Evolutionary conservation across 2,113 vertebrate species (phyloP).

Genomic region (Labeo rohita): DNA sequence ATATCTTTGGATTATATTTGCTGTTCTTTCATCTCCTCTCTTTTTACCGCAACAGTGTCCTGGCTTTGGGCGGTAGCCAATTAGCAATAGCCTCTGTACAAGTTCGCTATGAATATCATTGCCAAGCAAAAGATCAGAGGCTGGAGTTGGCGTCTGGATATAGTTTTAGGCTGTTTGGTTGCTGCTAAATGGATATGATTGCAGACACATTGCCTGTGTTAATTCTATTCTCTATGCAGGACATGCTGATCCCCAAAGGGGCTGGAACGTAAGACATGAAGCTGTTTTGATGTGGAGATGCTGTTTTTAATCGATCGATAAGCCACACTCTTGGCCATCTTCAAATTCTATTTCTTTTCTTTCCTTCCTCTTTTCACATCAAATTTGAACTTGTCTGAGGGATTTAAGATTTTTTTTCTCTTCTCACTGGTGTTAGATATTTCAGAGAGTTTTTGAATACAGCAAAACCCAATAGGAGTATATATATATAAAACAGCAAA

Average conservation of each 20-base stretch:
- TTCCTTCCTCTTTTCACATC: background rate
- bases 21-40: background rate
- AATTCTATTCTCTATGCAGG: constrained; percentile 41
- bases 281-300: constrained; percentile 38
- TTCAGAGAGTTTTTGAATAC: constrained; percentile 19
- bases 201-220: background rate
- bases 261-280: constrained; percentile 14
- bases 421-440: constrained; percentile 14
- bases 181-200: constrained; percentile 35
- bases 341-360: constrained; percentile 30
- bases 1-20: constrained; percentile 39
- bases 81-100: constrained; percentile 30
- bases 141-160: background rate
- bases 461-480: background rate
- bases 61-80: constrained; percentile 41
- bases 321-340: constrained; percentile 39
- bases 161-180: constrained; percentile 27
- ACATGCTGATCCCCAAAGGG: constrained; percentile 16
- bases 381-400: constrained; percentile 28
- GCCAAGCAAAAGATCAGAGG: constrained; percentile 16
- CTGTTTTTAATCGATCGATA: constrained; percentile 51
- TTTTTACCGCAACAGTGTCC: constrained; percentile 14
- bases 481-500: background rate
- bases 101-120: constrained; percentile 22
- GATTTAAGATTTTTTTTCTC: background rate